Conservation (phyloP, 2,888 invertebrate species). For the Athalia cordata region DNA sequence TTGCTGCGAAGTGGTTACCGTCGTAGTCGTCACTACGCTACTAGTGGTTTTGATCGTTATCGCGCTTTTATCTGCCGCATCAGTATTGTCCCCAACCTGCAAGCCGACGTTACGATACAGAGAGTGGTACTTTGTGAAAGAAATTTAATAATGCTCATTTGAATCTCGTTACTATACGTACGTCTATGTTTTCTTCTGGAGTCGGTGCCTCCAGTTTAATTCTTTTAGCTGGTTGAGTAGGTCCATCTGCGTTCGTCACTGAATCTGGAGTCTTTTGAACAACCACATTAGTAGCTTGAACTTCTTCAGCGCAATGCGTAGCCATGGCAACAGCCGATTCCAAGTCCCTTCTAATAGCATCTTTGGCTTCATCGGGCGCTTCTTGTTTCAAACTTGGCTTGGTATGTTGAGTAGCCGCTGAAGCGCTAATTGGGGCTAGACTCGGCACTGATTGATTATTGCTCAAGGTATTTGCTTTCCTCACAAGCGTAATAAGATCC, state of each 20-base stretch:
- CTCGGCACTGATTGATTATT: slow-evolving; percentile 60
- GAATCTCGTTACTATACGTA: background rate
- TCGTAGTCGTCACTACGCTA: slow-evolving; percentile 72
- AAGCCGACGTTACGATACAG: slow-evolving; percentile 74
- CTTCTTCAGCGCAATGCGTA: slow-evolving; percentile 78
- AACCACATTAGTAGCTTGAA: slow-evolving; percentile 50
- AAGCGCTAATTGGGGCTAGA: slow-evolving; percentile 41
- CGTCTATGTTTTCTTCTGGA: slow-evolving; percentile 41
- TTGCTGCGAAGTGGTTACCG: slow-evolving; percentile 70
- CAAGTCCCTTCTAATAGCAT: slow-evolving; percentile 79
- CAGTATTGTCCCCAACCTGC: slow-evolving; percentile 75
- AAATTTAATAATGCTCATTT: background rate
- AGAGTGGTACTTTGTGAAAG: background rate
- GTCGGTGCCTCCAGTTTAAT: slow-evolving; percentile 63
- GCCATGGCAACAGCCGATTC: slow-evolving; percentile 79
- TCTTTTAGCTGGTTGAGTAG: slow-evolving; percentile 55
- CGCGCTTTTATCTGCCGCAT: slow-evolving; percentile 73
- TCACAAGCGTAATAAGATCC: slow-evolving; percentile 79
- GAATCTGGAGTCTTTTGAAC: background rate
- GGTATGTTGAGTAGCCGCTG: slow-evolving; percentile 22
- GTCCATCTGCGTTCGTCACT: slow-evolving; percentile 43
- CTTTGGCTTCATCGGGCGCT: slow-evolving; percentile 69
- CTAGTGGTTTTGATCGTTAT: slow-evolving; percentile 68
- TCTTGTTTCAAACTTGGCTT: slow-evolving; percentile 58
- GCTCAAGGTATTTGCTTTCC: slow-evolving; percentile 78